Base-by-base conservation (phyloP, 2,888 invertebrate genomes). In the Drosophila yooni region DNA sequence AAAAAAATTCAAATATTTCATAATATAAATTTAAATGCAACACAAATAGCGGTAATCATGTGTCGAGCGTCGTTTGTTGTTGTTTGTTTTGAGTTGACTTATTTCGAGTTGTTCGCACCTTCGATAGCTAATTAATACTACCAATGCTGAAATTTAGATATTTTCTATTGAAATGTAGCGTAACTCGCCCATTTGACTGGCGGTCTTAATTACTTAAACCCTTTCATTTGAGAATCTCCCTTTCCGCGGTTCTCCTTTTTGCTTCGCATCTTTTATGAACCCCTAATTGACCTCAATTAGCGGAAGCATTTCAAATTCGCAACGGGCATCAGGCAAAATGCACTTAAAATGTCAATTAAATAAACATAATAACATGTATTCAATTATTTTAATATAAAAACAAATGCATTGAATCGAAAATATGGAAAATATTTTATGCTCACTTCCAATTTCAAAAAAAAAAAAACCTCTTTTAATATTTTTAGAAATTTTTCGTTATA, bases 231-330 rank as follows among this genome's bases (percentile, higher is more conserved):
- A 7, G 38, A 38, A 38, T 38, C 38, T 56, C 0, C 27, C n/a
- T n/a, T 27, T 53, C 33, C 21, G 1, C 1, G 10, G 7, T 13
- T 25, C 48, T 13, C 0, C 21, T 15, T 13, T 8, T 36, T 54
- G n/a, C 18, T 53, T n/a, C 36, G 11, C 2, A 10, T 51, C 38
- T 21, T 15, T 15, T 4, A 18, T 52, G 36, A 52, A 21, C 31
- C 18, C 15, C 31, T n/a, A 40, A 38, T 52, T 52, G 40, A 61
- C 51, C 36, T 61, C 40, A 31, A 61, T 61, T 61, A 40, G 36
- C 11, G 8, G 0, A 11, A 36, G 38, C 40, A 51, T 46, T 46
- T 48, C 8, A n/a, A 36, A 29, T 56, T 56, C 5, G 13, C 56
- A 38, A 38, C 27, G 7, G 15, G 10, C n/a, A 43, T 18, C 40